Evolutionary conservation across 1,140 invertebrate species (phyloP).

Genomic region (Drosophila teissieri): DNA sequence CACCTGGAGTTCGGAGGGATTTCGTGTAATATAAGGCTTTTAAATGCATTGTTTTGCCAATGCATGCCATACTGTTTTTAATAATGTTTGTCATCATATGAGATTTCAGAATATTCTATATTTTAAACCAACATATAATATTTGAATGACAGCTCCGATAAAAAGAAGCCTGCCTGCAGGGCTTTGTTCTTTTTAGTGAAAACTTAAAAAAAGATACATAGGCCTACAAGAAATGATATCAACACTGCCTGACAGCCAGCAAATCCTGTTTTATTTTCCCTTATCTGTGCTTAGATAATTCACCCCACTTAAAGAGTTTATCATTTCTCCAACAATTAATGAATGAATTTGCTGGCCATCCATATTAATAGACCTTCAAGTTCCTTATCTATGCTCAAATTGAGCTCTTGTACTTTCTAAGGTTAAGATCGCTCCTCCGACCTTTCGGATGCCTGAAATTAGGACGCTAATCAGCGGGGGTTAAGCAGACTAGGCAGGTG

Average conservation of each 20-base stretch:
- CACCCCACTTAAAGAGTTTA: constrained; percentile 23
- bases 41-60: too few relatives aligned
- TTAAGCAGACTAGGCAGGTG: constrained; percentile 11
- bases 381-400: constrained; percentile 20
- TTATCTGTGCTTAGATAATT: constrained; percentile 33
- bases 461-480: constrained; percentile 19
- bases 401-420: constrained; percentile 12
- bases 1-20: neutral
- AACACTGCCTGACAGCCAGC: constrained; percentile 1
- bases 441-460: neutral
- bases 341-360: constrained; percentile 29
- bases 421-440: constrained; percentile 9
- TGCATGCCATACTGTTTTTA: neutral
- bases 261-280: constrained; percentile 2
- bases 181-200: neutral
- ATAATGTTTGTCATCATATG: neutral
- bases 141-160: constrained; percentile 3
- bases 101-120: too few relatives aligned
- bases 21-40: too few relatives aligned
- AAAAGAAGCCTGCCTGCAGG: constrained; percentile 1
- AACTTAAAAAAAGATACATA: neutral
- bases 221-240: constrained; percentile 7
- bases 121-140: too few relatives aligned
- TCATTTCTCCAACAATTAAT: constrained; percentile 9
- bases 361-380: constrained; percentile 40